Base-by-base conservation (phyloP, 2,113 vertebrate genomes). In the Carassius gibelio region DNA sequence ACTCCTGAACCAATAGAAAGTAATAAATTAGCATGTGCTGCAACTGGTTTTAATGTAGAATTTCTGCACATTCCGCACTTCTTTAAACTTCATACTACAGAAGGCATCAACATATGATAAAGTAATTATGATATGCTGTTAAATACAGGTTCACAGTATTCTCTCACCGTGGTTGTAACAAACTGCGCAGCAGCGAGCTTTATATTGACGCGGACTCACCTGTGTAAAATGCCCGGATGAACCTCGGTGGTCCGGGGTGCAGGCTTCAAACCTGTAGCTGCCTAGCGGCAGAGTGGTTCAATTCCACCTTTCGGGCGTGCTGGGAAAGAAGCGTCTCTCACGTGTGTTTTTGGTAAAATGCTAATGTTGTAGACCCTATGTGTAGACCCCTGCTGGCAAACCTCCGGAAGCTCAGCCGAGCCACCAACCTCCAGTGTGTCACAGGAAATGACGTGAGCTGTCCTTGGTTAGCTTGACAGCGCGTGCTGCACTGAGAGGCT, bases 261-360 rank as follows among this genome's bases (percentile, higher is more conserved):
- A 99, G 98, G 97, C 97, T 99, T 99, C 98, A 99, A 99, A 99
- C 97, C 98, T 98, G 97, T 96, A 99, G 98, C 97, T 99, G 98
- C 97, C 81, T 98, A 98, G 96, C 96, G 97, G 96, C 97, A 98
- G 97, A 99, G 98, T 98, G 98, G 97, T 97, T 98, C 98, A 96
- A 99, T 99, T 99, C 98, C 98, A 99, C 98, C 98, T 97, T 99
- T 94, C 97, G 97, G 97, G 97, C 95, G 42, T 42, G 42, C 7
- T 8, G 8, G 42, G 8, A 8, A 8, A 1, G 1, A 42, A 8
- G 8, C 8, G 42, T 42, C 1, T 8, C 8, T 1, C 42, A 2
- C 0, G 0, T 42, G 1, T 0, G 1, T 42, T 42, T 42, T 42
- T 42, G 1, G 7, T 42, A 42, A 42, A 8, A 8, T 42, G 7